Evolutionary conservation across 1,140 invertebrate genomes (phyloP).

Genomic region (Trichonephila clavata): DNA sequence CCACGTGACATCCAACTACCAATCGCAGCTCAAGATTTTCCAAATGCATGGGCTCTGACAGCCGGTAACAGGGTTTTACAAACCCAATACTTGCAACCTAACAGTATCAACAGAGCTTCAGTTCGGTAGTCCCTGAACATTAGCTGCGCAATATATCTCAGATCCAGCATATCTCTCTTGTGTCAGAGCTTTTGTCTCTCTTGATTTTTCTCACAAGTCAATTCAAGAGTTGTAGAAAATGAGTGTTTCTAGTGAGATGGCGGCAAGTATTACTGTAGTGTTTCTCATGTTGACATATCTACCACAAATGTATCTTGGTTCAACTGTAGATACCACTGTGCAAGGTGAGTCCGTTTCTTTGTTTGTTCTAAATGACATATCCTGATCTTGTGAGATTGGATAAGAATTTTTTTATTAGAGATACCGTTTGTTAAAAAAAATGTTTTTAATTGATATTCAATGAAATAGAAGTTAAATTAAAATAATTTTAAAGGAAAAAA

Average conservation of each 20-base stretch:
- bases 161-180: constrained; percentile 9
- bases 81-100: constrained; percentile 24
- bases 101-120: constrained; percentile 48
- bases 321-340: not conserved
- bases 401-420: too few relatives aligned
- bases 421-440: too few relatives aligned
- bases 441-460: too few relatives aligned
- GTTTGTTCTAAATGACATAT: not conserved
- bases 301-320: not conserved
- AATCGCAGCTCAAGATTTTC: constrained; percentile 1
- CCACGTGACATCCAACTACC: constrained; percentile 9
- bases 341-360: constrained; percentile 36
- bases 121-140: not conserved
- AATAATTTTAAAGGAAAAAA: too few relatives aligned
- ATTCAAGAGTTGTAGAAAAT: not conserved
- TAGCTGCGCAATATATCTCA: not conserved
- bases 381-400: too few relatives aligned
- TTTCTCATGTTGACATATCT: constrained; percentile 45
- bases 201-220: not conserved
- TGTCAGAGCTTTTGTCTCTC: not conserved
- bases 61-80: constrained; percentile 18
- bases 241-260: not conserved
- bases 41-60: constrained; percentile 29
- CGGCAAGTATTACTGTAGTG: not conserved
- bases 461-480: too few relatives aligned